Base-by-base conservation (phyloP, 2,113 vertebrate genomes). In the Verasper variegatus region DNA sequence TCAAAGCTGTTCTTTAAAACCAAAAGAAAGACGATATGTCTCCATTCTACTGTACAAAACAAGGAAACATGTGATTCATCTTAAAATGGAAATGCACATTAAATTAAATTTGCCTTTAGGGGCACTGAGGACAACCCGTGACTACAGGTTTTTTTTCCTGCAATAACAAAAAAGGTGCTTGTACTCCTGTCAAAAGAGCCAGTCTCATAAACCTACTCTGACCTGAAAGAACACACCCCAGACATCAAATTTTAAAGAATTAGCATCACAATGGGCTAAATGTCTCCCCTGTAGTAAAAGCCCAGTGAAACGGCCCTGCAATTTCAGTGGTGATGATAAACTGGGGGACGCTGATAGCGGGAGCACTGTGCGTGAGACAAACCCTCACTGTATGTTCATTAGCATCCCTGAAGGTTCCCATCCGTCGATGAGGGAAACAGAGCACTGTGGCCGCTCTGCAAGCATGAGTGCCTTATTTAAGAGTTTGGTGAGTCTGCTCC, bases 1-100 rank as follows among this genome's bases (percentile, higher is more conserved):
- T 95, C 85, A 54, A 88, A 92, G 92, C 89, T 88, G 88, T 90
- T 93, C 93, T 94, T 94, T 95, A 95, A 91, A 90, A 95, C 90
- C 91, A 93, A 93, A 56, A 95, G 95, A 95, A 96, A 95, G 82
- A 87, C 82, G 94, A 95, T 94, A 92, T 91, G 90, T 85, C 81
- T 94, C 89, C 88, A 89, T 94, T 95, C 91, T 93, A 93, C 92
- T 89, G 92, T 91, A 93, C 79, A 85, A 86, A 88, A 92, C 90
- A 91, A 90, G 84, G 86, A 88, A 92, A 92, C 89, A 89, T 91
- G 92, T 86, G 92, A 93, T 92, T 93, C 84, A 91, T 93, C 91
- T 89, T 89, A 86, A 89, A 94, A 93, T 92, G 90, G 87, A 93
- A 90, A 92, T 86, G 83, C 81, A 91, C 91, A 88, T 93, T 89